Conservation (phyloP, 2,888 invertebrate genomes). For the Sympetrum striolatum region DNA sequence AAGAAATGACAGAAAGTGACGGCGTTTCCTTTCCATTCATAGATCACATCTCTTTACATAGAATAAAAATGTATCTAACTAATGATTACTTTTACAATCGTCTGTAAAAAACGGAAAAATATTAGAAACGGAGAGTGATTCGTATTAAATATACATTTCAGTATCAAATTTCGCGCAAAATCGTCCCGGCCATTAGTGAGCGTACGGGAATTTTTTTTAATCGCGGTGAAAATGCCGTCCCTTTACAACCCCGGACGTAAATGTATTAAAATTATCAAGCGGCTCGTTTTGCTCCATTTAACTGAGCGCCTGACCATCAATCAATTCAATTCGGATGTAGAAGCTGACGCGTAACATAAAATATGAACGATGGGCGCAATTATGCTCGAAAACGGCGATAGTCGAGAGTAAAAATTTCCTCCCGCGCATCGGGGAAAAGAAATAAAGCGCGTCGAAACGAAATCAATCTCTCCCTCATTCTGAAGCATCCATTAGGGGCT, state of each 20-base stretch:
- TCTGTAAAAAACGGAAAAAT: not conserved
- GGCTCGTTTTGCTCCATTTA: constrained; percentile 7
- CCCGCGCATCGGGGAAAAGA: not conserved
- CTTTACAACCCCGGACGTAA: not conserved
- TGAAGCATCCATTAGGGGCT: constrained; percentile 8
- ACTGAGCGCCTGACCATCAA: not conserved
- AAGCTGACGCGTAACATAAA: constrained; percentile 19
- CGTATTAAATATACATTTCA: not conserved
- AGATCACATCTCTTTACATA: too few species aligned
- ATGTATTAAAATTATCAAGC: constrained; percentile 4
- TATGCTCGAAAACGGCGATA: constrained; percentile 18
- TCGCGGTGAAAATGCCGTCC: not conserved
- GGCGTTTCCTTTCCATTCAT: too few species aligned
- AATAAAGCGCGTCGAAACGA: not conserved
- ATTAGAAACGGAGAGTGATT: not conserved
- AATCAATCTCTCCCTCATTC: constrained; percentile 8
- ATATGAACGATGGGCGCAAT: constrained; percentile 1
- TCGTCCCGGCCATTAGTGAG: not conserved
- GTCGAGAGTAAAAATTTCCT: not conserved
- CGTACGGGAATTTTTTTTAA: not conserved
- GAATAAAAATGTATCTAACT: too few species aligned
- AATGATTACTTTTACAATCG: too few species aligned
- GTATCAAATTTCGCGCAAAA: not conserved
- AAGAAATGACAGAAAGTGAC: too few species aligned
- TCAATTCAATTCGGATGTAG: constrained; percentile 2